These are phyloP conservation scores for Phacellophora camtschatica DNA, from an alignment of 30 jellyfish, hydroid and myxozoan species.

Conservation along the genomic window DNA sequence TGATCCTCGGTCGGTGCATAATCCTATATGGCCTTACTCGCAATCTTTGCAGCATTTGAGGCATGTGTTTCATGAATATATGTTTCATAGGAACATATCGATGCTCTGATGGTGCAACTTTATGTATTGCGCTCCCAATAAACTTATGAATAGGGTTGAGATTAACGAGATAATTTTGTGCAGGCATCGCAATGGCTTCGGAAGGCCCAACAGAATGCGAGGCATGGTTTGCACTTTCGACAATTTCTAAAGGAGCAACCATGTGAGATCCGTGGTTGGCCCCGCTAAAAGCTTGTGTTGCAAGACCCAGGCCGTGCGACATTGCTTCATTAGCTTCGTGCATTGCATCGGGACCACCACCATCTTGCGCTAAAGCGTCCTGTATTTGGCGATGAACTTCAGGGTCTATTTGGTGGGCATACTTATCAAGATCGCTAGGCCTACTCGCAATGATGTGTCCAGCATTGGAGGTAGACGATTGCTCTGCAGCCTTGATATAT, in stretches of 20 bases:
- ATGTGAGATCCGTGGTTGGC: too few species aligned
- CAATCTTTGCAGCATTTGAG: slow-evolving; percentile 18
- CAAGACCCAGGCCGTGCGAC: slow-evolving; percentile 31
- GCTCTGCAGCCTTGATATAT: slow-evolving; percentile 53
- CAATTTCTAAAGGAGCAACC: slow-evolving; percentile 22
- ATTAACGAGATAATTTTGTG: slow-evolving; percentile 8
- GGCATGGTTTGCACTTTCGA: slow-evolving; percentile 42
- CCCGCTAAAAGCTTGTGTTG: slow-evolving; percentile 21
- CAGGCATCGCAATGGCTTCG: slow-evolving; percentile 1
- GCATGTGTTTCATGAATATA: slow-evolving; percentile 47
- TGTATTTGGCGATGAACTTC: slow-evolving; percentile 56
- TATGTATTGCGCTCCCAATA: slow-evolving; percentile 53
- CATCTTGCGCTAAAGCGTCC: slow-evolving; percentile 66
- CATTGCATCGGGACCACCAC: slow-evolving; percentile 48
- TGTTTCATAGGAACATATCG: slow-evolving; percentile 60
- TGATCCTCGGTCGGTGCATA: slow-evolving; percentile 62
- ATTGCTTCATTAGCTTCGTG: slow-evolving; percentile 29
- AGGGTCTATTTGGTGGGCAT: slow-evolving; percentile 44
- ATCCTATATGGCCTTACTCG: slow-evolving; percentile 24
- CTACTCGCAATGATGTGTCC: slow-evolving; percentile 18
- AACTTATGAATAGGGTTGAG: slow-evolving; percentile 44
- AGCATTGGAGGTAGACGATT: background rate
- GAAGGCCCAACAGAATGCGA: slow-evolving; percentile 6
- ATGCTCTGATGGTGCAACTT: slow-evolving; percentile 49
- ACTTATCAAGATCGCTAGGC: slow-evolving; percentile 28